Evolutionary conservation across 2,888 invertebrate genomes (phyloP), one percentile per base, ranked within the genome.

Genomic region (Sinotaia quadrata): DNA sequence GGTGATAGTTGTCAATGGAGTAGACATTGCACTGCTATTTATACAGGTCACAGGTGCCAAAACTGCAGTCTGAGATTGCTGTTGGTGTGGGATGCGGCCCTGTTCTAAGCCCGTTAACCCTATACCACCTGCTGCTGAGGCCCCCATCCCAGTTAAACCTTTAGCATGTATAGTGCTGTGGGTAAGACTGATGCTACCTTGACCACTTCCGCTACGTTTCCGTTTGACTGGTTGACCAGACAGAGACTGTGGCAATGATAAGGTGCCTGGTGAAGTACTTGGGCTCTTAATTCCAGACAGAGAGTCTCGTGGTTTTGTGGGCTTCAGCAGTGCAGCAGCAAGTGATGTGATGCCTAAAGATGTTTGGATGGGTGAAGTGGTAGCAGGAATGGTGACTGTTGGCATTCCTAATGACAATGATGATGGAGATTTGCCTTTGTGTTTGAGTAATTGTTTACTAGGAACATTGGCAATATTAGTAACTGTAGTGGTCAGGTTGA

Each of bases 191-290:
- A 59, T 57, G 8, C 71, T 62, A 24, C 69, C 63, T 31, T 68
- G 69, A 49, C 73, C 73, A 59, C 75, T 75, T 18, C 79, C 77
- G 66, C 81, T 84, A 12, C 81, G 75, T 65, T 81, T 79, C 21
- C 84, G 76, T 65, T 83, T 84, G 34, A 76, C 67, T n/a, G 68
- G 47, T 24, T 67, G 69, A 12, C 27, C 33, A 52, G 57, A 68
- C 65, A 33, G 60, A 34, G 34, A 37, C 67, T 68, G 67, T 44
- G 51, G 10, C 37, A 67, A 27, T 2, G 67, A 58, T 27, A 59
- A 24, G 2, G 67, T 24, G 5, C 66, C 67, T 4, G 52, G n/a
- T 7, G 65, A 59, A 2, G 54, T 24, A 31, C 61, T 58, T 24
- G 72, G 37, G 49, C 61, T 69, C 24, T 41, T 24, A 29, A 49